Evolutionary conservation across 2,113 vertebrate genomes (phyloP).

Genomic region (Balaeniceps rex): DNA sequence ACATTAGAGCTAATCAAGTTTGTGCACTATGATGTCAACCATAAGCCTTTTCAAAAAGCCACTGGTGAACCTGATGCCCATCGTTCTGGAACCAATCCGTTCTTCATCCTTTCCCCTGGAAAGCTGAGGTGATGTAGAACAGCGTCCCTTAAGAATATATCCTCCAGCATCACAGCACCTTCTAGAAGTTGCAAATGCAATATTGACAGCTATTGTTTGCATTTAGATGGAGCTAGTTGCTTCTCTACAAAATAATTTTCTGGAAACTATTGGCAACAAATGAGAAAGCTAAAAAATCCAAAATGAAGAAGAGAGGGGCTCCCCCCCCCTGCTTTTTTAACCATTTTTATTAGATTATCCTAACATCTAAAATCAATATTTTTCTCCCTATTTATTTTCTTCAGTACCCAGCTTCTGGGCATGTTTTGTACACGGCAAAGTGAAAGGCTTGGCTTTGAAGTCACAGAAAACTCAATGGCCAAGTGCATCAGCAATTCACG

Average conservation of each 20-base stretch:
- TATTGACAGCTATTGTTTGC: neutral
- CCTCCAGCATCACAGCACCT: neutral
- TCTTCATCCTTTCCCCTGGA: neutral
- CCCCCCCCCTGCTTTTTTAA: neutral
- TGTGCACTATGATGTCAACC: neutral
- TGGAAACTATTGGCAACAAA: neutral
- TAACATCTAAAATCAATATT: slow-evolving; percentile 41
- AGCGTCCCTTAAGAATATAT: neutral
- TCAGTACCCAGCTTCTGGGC: slow-evolving; percentile 2
- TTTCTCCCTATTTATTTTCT: slow-evolving; percentile 40
- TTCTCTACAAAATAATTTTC: neutral
- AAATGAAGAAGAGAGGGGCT: neutral
- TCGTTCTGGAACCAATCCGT: neutral
- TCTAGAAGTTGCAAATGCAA: neutral
- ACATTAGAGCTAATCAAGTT: neutral
- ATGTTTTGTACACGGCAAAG: slow-evolving; percentile 54
- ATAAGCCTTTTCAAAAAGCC: neutral
- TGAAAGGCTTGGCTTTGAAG: slow-evolving; percentile 63
- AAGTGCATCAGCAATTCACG: slow-evolving; percentile 32
- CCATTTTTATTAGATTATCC: slow-evolving; percentile 35
- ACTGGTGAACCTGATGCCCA: neutral
- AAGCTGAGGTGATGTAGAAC: neutral
- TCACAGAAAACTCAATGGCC: slow-evolving; percentile 38
- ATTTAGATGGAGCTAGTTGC: neutral
- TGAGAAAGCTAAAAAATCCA: neutral